Evolutionary conservation across 2,113 vertebrate genomes (phyloP), one percentile per base, ranked within the genome.

Genomic region (Mustela nigripes): DNA sequence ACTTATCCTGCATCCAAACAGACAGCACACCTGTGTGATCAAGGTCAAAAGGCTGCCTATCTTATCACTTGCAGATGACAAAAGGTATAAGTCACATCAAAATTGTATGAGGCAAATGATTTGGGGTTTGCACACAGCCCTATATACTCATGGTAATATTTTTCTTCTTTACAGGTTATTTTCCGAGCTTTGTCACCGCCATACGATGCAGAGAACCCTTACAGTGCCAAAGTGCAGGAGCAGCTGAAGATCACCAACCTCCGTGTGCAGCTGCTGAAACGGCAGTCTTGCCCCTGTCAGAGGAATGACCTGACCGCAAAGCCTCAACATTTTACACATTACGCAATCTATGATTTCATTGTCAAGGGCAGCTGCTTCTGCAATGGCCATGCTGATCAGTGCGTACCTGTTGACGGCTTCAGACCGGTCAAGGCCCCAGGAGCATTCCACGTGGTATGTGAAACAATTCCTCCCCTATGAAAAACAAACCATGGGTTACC

Each of bases 281-380:
- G 95, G 26, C 99, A 99, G 98, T n/a, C 97, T 89, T 99, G 99
- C 87, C 99, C 99, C 39, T 99, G 99, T 96, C 98, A 99, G 65
- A 24, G 97, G 96, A 98, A 98, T 83, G 26, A 98, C 80, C 42
- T 97, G 15, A 82, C 97, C 0, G 6, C 94, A 5, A 96, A 96
- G 71, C 98, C 98, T 24, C 98, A 98, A 0, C 98, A 98, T 0
- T 87, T 98, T 19, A 98, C 96, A 21, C 99, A 99, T 98, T 99
- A 99, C 0, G 99, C 99, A 19, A 88, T 99, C 98, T 99, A 99
- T 0, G 99, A 99, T 98, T 99, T 99, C 97, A 99, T 99, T 3
- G 99, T 99, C 96, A 99, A 99, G 98, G 99, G 99, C 95, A 99
- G 99, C 99, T 99, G 99, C 98, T 99, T 99, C 98, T 99, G 99